A percentile compares a stretch with the other conserved stretches of the same genome.
phyloP scores from a whole-genome alignment of 2,888 invertebrate species.

The Kuschelorhynchus macadamiae region DNA sequence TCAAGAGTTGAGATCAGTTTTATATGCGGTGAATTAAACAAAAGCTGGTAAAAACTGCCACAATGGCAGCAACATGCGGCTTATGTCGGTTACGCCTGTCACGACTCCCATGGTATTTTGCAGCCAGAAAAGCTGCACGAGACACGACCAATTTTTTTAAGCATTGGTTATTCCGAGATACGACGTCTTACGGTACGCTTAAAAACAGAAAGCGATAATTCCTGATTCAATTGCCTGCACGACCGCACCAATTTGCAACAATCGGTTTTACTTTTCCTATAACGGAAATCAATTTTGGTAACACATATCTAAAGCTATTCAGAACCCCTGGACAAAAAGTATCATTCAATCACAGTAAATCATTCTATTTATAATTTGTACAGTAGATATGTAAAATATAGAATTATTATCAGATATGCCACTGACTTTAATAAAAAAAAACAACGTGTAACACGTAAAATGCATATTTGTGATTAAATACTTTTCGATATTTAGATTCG shows the following conservation, averaged over 20 bases:
- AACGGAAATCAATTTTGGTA: neutral
- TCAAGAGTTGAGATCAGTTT: constrained; percentile 37
- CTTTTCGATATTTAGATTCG: no score
- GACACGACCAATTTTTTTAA: constrained; percentile 42
- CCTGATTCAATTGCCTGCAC: constrained; percentile 25
- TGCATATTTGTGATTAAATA: no score
- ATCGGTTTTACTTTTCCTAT: neutral
- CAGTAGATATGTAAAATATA: no score
- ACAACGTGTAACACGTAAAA: no score
- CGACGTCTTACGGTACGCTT: neutral
- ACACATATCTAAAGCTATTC: neutral
- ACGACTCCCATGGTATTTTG: constrained; percentile 42
- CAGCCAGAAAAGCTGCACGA: constrained; percentile 35
- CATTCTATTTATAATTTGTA: no score
- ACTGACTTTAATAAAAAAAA: no score
- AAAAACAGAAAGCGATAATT: constrained; percentile 37
- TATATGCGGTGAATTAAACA: constrained; percentile 32
- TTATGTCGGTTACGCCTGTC: constrained; percentile 47
- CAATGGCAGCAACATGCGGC: constrained; percentile 29
- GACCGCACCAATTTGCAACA: constrained; percentile 24
- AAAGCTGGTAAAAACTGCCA: constrained; percentile 36
- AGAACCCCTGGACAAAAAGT: no score
- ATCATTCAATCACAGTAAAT: no score
- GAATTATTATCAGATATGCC: no score
- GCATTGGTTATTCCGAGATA: constrained; percentile 10